Evolutionary conservation across 2,113 vertebrate genomes (phyloP).

Genomic region (Anarrhichthys ocellatus): DNA sequence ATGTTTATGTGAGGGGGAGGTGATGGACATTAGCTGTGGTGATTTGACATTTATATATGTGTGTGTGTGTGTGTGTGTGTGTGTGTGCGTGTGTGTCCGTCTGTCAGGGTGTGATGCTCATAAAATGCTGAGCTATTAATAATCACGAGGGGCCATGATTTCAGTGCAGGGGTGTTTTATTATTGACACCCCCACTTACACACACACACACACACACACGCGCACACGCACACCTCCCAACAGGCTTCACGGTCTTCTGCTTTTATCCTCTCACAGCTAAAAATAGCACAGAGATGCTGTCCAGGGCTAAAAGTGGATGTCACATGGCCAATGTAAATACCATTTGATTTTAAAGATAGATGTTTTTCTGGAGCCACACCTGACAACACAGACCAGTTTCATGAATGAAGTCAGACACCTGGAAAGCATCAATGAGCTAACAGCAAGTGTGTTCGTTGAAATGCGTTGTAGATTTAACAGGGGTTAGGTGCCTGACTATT

Average conservation of each 20-base stretch:
- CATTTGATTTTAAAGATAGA: constrained; percentile 32
- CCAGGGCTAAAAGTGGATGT: constrained; percentile 40
- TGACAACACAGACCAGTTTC: not conserved
- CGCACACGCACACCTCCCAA: constrained; percentile 21
- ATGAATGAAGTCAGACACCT: not conserved
- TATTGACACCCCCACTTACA: constrained; percentile 45
- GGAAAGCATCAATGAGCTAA: not conserved
- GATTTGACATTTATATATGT: constrained; percentile 60
- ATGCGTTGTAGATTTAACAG: not conserved
- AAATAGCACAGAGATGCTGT: constrained; percentile 49
- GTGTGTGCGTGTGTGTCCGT: constrained; percentile 43
- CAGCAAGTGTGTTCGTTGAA: no score
- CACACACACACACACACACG: constrained; percentile 19
- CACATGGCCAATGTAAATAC: constrained; percentile 46
- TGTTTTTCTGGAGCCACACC: constrained; percentile 20
- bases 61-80: constrained; percentile 39
- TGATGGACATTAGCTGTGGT: constrained; percentile 40
- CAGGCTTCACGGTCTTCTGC: constrained; percentile 42
- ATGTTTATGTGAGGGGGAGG: constrained; percentile 39
- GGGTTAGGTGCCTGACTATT: no score
- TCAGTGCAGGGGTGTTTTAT: constrained; percentile 56
- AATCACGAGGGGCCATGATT: constrained; percentile 61
- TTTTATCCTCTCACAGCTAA: constrained; percentile 45
- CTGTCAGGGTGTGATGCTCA: constrained; percentile 15
- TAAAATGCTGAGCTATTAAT: constrained; percentile 73